A percentile compares a stretch with the other conserved stretches of the same genome.
These are phyloP conservation scores for Antitype chi DNA, from an alignment of 2,888 invertebrate species.

Conservation along the genomic window DNA sequence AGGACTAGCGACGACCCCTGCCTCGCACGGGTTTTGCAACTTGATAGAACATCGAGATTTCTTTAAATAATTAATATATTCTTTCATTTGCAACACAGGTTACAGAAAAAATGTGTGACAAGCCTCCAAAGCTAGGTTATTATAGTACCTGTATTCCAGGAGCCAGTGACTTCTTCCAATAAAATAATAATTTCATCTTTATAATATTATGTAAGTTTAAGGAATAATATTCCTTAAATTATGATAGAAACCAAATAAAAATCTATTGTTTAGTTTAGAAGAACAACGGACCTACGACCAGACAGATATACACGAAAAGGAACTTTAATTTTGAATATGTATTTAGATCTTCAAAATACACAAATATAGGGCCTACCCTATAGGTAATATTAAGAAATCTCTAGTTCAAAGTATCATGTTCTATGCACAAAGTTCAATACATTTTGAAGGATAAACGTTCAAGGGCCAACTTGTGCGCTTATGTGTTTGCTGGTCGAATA, in stretches of 20 bases:
- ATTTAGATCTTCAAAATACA: background rate
- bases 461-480: constrained; percentile 53
- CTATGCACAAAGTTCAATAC: constrained; percentile 34
- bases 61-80: too few species aligned
- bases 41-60: background rate
- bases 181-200: too few species aligned
- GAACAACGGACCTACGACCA: background rate
- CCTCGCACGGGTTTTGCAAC: too few species aligned
- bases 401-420: background rate
- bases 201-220: background rate
- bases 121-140: too few species aligned
- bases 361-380: too few species aligned
- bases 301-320: background rate
- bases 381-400: background rate
- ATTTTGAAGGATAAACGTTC: constrained; percentile 39
- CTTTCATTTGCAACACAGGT: too few species aligned
- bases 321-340: background rate
- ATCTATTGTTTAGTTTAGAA: background rate
- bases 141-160: too few species aligned
- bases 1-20: too few species aligned
- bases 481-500: constrained; percentile 69
- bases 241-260: background rate
- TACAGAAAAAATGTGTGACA: too few species aligned
- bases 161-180: too few species aligned
- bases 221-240: background rate